Base-by-base conservation (phyloP, 2,888 invertebrate species). In the Lissocephala sabroskyi region DNA sequence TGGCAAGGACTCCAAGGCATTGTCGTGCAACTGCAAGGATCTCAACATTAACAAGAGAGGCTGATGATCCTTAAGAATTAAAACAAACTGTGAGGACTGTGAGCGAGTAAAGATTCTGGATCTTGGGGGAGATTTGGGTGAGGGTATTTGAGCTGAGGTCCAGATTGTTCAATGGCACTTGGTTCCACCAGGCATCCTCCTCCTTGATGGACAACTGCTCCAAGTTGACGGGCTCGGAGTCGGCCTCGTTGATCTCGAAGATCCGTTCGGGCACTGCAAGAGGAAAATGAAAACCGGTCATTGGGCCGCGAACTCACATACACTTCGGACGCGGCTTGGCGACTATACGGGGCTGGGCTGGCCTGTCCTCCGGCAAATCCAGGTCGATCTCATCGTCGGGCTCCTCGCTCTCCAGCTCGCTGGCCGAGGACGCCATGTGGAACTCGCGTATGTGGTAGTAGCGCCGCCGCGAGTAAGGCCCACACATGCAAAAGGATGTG, bases 151-250 rank as follows among this genome's bases (percentile, higher is more conserved):
- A 91, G 79, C 92, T 92, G 45, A 93, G 86, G 83, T 95, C 94
- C 59, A 96, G 86, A 68, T 89, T 90, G 53, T 89, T 91, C 16
- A 96, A 85, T 1, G 92, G 90, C 65, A 91, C 90, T 73, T 91
- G 89, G 80, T 92, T 93, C 95, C 95, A 95, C 96, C 96, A 96
- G 57, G 87, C 88, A 59, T 88, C 88, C 40, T 87, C 87, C 30
- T 87, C 87, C 41, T 88, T 87, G 7, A 79, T 73, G 17, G 70
- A 65, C n/a, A 83, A 43, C 6, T 74, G 47, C 18, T 88, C 87
- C 44, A 88, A 82, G 57, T 86, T 86, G 5, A 85, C 85, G 37
- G 89, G 88, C 14, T 59, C 87, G 11, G 89, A 88, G 47, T 89
- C 88, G 51, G 89, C 83, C 60, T 91, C 89, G 78, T 92, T 90